Conservation (phyloP, 2,888 invertebrate species). For the Clostera curtula region DNA sequence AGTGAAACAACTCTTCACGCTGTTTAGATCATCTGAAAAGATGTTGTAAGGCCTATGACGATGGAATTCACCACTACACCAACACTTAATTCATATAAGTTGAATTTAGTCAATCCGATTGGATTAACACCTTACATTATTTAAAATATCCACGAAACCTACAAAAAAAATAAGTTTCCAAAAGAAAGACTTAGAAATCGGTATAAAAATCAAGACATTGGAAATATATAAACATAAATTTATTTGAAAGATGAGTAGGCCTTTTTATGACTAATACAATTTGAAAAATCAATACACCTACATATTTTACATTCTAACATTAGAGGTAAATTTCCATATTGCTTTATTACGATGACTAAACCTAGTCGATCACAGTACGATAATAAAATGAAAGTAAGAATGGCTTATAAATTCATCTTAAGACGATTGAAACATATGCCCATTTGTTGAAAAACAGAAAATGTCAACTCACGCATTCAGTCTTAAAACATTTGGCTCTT, state of each 20-base stretch:
- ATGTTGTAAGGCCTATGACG: too few relatives aligned
- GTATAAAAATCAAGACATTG: constrained; percentile 41
- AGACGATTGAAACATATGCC: constrained; percentile 12
- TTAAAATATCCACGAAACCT: constrained; percentile 1
- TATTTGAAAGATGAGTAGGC: constrained; percentile 53
- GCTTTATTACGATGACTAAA: constrained; percentile 15
- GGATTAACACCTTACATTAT: too few relatives aligned
- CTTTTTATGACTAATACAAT: constrained; percentile 35
- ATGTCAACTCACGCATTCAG: constrained; percentile 61
- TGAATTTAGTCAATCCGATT: too few relatives aligned
- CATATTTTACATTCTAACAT: constrained; percentile 17
- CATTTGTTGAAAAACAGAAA: constrained; percentile 24
- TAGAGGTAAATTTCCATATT: constrained; percentile 14
- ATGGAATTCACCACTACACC: too few relatives aligned
- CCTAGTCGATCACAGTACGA: constrained; percentile 1
- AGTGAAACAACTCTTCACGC: too few relatives aligned
- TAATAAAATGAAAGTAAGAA: too few relatives aligned
- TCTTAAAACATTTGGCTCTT: constrained; percentile 72
- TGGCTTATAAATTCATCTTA: too few relatives aligned
- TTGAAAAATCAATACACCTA: constrained; percentile 22
- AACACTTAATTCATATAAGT: too few relatives aligned
- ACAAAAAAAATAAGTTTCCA: constrained; percentile 14
- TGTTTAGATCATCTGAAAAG: too few relatives aligned
- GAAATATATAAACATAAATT: constrained; percentile 50
- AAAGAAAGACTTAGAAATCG: constrained; percentile 18